phyloP scores from a whole-genome alignment of 2,797 vertebrate genomes.

The Cephalopachus bancanus region DNA sequence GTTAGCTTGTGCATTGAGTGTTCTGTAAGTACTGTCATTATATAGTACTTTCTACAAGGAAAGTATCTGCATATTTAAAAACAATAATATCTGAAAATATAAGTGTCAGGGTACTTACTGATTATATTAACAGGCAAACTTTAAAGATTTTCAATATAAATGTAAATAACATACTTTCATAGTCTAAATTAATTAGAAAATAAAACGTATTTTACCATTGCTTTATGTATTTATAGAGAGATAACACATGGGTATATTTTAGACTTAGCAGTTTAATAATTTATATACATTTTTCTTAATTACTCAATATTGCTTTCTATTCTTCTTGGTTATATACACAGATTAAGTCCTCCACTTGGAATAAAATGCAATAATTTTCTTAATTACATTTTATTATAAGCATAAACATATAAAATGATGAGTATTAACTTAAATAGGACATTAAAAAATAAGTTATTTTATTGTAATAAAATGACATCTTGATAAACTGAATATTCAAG shows the following conservation, averaged over 20 bases:
- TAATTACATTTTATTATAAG: background rate
- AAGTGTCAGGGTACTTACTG: background rate
- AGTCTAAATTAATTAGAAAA: background rate
- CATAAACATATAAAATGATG: background rate
- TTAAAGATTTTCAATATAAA: background rate
- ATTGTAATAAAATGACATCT: background rate
- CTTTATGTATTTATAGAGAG: background rate
- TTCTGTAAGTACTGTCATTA: background rate
- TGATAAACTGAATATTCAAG: background rate
- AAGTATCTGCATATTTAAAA: background rate
- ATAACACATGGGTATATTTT: background rate
- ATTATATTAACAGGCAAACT: background rate
- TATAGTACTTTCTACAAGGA: background rate
- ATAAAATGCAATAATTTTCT: background rate
- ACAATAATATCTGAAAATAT: background rate
- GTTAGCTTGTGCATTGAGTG: background rate
- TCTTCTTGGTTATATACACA: background rate
- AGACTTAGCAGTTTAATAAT: background rate
- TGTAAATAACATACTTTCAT: background rate
- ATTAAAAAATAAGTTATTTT: background rate
- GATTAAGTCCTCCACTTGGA: background rate
- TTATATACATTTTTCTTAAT: background rate
- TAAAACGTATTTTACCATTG: background rate
- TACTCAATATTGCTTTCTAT: background rate
- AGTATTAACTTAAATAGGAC: background rate